Percentiles rank a stretch among this genome's conserved stretches.
These are phyloP conservation scores for Camponotus pennsylvanicus DNA, from an alignment of 1,140 invertebrate genomes.

Conservation along the genomic window DNA sequence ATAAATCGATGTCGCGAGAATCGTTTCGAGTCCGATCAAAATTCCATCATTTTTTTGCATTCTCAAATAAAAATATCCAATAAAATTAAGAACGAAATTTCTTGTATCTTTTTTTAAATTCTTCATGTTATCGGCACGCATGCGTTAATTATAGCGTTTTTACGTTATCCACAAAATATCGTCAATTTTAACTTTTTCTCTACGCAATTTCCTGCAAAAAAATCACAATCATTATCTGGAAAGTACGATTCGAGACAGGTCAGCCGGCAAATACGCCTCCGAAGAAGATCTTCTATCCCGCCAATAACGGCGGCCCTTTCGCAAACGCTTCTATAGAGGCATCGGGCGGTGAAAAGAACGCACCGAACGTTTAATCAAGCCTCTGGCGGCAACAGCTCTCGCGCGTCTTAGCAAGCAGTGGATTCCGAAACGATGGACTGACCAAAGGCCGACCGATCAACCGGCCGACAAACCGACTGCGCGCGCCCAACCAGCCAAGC, in stretches of 20 bases:
- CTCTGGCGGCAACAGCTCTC: conserved; percentile 10
- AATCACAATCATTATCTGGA: neutral
- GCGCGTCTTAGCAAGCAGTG: conserved; percentile 25
- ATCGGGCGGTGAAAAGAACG: conserved; percentile 22
- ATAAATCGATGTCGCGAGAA: neutral
- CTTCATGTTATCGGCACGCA: too few relatives aligned
- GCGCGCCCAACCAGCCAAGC: neutral
- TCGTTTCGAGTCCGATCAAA: neutral
- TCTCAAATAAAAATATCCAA: neutral
- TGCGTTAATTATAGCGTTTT: neutral
- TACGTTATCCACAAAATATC: neutral
- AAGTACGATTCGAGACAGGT: conserved; percentile 1
- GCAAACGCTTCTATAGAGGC: conserved; percentile 14
- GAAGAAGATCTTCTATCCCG: conserved; percentile 15
- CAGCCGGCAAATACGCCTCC: neutral
- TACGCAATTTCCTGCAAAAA: neutral
- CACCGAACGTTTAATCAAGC: conserved; percentile 40
- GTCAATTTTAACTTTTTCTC: neutral
- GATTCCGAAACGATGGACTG: conserved; percentile 39
- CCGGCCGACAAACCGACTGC: conserved; percentile 65
- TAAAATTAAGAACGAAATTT: neutral
- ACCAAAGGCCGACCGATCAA: conserved; percentile 37
- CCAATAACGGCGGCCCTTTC: conserved; percentile 8
- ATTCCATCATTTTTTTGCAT: neutral
- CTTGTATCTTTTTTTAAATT: too few relatives aligned